Percentiles rank a stretch among this genome's conserved stretches.
Conservation (phyloP, 2,797 vertebrate genomes). For the Phrynocephalus vlangalii region DNA sequence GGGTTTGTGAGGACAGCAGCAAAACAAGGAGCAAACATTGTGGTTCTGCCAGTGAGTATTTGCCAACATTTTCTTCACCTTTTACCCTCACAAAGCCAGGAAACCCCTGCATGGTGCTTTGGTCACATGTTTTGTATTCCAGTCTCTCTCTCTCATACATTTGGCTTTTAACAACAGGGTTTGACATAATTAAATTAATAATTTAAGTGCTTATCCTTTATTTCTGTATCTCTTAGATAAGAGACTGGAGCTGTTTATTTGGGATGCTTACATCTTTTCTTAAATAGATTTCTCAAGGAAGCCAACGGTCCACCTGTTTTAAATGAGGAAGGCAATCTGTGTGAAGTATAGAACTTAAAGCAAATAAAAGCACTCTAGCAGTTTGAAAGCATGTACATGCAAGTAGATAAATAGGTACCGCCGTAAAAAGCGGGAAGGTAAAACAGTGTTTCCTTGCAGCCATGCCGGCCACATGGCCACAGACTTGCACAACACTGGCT, state of each 20-base stretch:
- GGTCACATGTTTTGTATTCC: not conserved
- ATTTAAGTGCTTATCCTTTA: not conserved
- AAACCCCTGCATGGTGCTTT: not conserved
- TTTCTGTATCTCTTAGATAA: not conserved
- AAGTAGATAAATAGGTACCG: too few species aligned
- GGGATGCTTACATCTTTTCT: not conserved
- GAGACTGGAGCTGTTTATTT: too few species aligned
- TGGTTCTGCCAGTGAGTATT: constrained; percentile 93
- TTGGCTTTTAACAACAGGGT: not conserved
- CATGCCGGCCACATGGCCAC: too few species aligned
- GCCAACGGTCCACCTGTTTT: not conserved
- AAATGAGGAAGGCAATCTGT: not conserved
- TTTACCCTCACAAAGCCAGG: not conserved
- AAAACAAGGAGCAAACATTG: constrained; percentile 84
- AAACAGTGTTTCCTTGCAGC: too few species aligned
- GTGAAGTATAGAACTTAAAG: not conserved
- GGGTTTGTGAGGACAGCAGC: constrained; percentile 88
- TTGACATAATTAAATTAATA: not conserved
- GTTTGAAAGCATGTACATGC: too few species aligned
- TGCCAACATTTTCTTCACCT: not conserved
- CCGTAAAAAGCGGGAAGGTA: too few species aligned
- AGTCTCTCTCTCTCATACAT: not conserved
- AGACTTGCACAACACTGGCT: too few species aligned
- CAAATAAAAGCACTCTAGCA: not conserved
- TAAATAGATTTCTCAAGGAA: not conserved